Base-by-base conservation (phyloP, 1,140 invertebrate genomes). In the Ceratosolen solmsi region DNA sequence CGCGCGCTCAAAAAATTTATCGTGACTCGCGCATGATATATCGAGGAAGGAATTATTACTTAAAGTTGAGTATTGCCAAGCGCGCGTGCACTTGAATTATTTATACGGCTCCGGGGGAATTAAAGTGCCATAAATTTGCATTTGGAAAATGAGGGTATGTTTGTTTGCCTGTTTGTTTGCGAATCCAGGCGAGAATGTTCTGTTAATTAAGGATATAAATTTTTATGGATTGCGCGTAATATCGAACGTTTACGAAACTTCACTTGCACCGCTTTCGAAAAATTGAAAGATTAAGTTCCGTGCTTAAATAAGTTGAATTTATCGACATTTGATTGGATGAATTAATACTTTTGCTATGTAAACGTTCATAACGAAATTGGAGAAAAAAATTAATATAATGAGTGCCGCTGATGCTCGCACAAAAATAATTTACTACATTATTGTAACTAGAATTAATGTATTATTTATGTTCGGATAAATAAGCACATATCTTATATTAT, bases 151-250 rank as follows among this genome's bases (percentile, higher is more conserved):
- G 65, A 54, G 49, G 76, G 63, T 70, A 54, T 54, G 38, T 68
- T 65, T 33, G 60, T 51, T 49, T 49, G 75, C 9, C 49, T 22
- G 60, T 58, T 38, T 75, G 54, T 41, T 63, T 46, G 58, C 38
- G 27, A 22, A 68, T 25, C 25, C 68, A 33, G 3, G 17, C 36
- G 46, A 65, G 58, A 54, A 71, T 33, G 73, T 30, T 71, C 68
- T 17, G 36, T 60, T 79, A 79, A 79, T 79, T 79, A 54, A 72
- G 49, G 78, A 76, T n/a, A 60, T 56, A 38, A 38, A 38, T 75
- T 75, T 58, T 73, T 73, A 33, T 54, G n/a, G 70, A 46, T 72
- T 20, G 41, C 4, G 2, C n/a, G 70, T 72, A 72, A 72, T 72
- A 27, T 72, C 25, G 33, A 72, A 72, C 38, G 33, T 15, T 72